Percentiles rank a stretch among this genome's conserved stretches.
Conservation (phyloP, 1,140 invertebrate genomes). For the Micrasema longulum region DNA sequence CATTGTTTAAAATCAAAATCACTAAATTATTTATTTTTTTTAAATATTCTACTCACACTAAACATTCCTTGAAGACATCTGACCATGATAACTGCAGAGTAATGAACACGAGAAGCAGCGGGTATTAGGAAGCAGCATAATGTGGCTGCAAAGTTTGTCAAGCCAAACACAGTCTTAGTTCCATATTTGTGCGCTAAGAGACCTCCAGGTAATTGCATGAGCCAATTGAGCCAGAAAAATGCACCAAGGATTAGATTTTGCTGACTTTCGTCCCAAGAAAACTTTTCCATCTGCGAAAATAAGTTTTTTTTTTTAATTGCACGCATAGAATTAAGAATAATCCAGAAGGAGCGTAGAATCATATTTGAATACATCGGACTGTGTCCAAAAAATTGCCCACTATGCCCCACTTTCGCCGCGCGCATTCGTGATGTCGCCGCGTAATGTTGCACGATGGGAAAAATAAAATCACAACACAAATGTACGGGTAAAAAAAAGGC, state of each 20-base stretch:
- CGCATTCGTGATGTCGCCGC: too few species aligned
- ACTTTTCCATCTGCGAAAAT: slow-evolving; percentile 64
- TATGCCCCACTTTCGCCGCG: too few species aligned
- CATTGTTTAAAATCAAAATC: too few species aligned
- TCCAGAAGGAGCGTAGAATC: too few species aligned
- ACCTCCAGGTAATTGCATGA: slow-evolving; percentile 81
- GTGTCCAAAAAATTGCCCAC: too few species aligned
- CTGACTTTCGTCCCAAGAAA: slow-evolving; percentile 76
- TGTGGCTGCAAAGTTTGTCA: slow-evolving; percentile 75
- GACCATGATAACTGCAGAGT: slow-evolving; percentile 72
- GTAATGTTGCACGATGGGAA: too few species aligned
- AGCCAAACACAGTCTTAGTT: slow-evolving; percentile 78
- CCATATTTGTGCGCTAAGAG: slow-evolving; percentile 77
- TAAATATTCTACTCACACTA: slow-evolving; percentile 70
- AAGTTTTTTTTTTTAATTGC: too few species aligned
- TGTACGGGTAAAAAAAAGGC: too few species aligned
- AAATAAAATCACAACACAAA: too few species aligned
- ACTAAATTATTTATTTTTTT: too few species aligned
- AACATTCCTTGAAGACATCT: slow-evolving; percentile 80
- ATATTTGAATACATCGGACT: too few species aligned
- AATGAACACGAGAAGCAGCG: slow-evolving; percentile 70
- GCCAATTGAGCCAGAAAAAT: slow-evolving; percentile 82
- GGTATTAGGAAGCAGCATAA: slow-evolving; percentile 81
- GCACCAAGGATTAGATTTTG: slow-evolving; percentile 78
- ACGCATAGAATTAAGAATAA: too few species aligned